Base-by-base conservation (phyloP, 2,797 vertebrate genomes). In the Hephaestus fuliginosus region DNA sequence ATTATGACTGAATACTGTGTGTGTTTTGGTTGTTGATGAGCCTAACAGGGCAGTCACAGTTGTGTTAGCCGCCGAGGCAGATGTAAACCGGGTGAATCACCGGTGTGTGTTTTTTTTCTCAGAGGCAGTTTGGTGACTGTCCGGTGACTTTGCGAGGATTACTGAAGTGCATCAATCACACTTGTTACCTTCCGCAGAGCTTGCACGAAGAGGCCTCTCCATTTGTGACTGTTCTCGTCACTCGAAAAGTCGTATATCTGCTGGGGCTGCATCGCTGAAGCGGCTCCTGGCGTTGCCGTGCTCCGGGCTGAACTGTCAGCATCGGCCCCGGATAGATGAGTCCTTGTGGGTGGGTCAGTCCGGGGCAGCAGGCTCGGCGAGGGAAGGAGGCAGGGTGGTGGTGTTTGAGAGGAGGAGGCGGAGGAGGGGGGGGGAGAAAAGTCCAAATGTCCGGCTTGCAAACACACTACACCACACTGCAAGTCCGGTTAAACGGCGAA, bases 181-280 rank as follows among this genome's bases (percentile, higher is more conserved):
- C 4, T 33, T 3, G 14, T 91, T 96, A 98, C 97, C 97, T 98
- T 99, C 85, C 96, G 95, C 87, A 98, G 92, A 85, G 97, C 98
- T 94, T 97, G 96, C 84, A 98, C 97, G 93, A 99, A 96, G 84
- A 99, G 96, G 93, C 98, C 98, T 96, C 97, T 96, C 98, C 98
- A 99, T 97, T 97, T 98, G 93, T 96, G 95, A 81, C 96, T 96
- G 95, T 97, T 98, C 93, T 99, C 98, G 65, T 98, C 98, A 93
- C 97, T 97, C 87, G 97, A 97, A 94, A 99, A 98, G 94, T 99
- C 97, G 95, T 98, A 98, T 1, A 95, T 96, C 92, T 97, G 97
- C 94, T 97, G 97, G 91, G 97, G 96, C 96, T 98, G 98, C 97
- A 99, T 99, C 90, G 95, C 96, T 90, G 91, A 86, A 91, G 94